Conservation (phyloP, 2,797 vertebrate genomes). For the Diglossa cyanea region DNA sequence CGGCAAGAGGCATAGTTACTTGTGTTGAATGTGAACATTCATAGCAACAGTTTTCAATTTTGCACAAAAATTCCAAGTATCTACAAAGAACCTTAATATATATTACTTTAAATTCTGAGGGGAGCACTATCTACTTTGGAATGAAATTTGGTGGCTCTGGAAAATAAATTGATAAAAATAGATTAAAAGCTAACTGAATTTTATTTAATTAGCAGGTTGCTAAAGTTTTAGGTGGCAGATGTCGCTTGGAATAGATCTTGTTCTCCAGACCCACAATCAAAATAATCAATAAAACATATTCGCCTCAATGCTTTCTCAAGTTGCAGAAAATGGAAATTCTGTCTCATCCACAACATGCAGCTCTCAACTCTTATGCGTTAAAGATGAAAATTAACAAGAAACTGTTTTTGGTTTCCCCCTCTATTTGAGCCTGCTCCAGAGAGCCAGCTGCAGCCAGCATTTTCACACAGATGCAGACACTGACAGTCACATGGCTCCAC, state of each 20-base stretch:
- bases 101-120: background rate
- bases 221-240: conserved; percentile 21
- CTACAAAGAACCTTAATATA: background rate
- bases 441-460: background rate
- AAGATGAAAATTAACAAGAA: background rate
- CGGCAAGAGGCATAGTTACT: conserved; percentile 12
- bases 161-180: background rate
- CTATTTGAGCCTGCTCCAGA: background rate
- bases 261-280: background rate
- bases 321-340: background rate
- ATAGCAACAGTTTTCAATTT: conserved; percentile 8
- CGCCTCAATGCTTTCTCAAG: background rate
- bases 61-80: background rate
- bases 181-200: conserved; percentile 17
- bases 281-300: conserved; percentile 22
- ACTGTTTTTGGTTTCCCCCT: background rate
- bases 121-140: background rate
- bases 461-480: background rate
- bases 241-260: background rate
- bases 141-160: background rate
- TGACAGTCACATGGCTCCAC: background rate
- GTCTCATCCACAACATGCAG: background rate
- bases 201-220: background rate
- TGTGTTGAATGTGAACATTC: conserved; percentile 21
- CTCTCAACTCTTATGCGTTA: background rate